Evolutionary conservation across 2,113 vertebrate species (phyloP).

Genomic region (Manacus vitellinus): DNA sequence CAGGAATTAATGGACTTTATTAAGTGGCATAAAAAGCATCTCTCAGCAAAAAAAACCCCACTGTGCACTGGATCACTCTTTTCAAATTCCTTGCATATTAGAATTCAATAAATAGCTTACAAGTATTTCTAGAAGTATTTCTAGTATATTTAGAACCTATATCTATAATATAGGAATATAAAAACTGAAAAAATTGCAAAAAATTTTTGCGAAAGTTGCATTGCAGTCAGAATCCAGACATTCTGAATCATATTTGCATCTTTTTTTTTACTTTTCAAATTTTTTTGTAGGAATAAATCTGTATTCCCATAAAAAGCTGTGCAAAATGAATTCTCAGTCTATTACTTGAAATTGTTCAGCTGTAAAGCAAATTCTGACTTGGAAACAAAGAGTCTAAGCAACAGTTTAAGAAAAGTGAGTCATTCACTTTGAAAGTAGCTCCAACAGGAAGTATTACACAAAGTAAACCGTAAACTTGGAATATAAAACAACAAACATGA

Average conservation of each 20-base stretch:
- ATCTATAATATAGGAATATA: neutral
- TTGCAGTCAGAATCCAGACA: neutral
- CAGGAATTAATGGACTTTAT: constrained; percentile 10
- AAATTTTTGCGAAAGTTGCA: neutral
- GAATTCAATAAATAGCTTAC: neutral
- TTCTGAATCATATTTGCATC: neutral
- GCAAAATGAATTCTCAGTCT: neutral
- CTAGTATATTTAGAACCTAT: neutral
- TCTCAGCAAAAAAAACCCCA: neutral
- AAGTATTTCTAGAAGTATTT: neutral
- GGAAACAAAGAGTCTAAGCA: neutral
- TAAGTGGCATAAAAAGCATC: neutral
- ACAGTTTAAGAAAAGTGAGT: neutral
- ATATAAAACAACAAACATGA: neutral
- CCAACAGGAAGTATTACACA: neutral
- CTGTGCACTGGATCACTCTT: neutral
- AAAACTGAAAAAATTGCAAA: neutral
- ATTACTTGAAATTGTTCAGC: neutral
- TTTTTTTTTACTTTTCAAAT: neutral
- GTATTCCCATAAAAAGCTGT: neutral
- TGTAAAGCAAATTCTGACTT: constrained; percentile 3
- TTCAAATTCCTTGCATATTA: neutral
- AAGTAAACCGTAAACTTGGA: neutral
- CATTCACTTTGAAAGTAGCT: neutral
- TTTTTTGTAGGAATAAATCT: neutral